Evolutionary conservation across 2,888 invertebrate species (phyloP), one percentile per base, ranked within the genome.

Genomic region (Notocelia uddmanniana): DNA sequence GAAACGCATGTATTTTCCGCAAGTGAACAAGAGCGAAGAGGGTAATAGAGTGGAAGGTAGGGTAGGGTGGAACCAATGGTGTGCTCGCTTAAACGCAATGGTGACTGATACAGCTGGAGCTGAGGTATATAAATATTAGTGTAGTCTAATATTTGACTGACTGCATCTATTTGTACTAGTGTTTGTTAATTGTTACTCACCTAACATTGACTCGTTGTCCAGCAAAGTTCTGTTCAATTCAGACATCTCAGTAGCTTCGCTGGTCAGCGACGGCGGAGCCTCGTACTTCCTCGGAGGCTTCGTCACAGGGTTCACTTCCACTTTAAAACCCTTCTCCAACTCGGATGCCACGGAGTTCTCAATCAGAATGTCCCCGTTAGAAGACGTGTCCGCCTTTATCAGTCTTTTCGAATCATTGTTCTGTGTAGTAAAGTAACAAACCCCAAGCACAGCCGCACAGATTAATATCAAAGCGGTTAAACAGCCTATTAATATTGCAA

Each of bases 281-380:
- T 97, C 97, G 76, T 96, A 96, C 74, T 91, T 95, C 63, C 97
- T 93, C 2, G 97, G 97, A 0, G 97, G 97, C 83, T 97, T 97
- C 74, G 96, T 95, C 21, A 97, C 95, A 0, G 97, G 97, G 90
- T 97, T 97, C 60, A 97, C 96, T 75, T 97, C 97, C 10, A 96
- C 95, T 78, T 97, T 96, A 57, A 97, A 92, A 23, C 96, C 96
- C 84, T 97, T 97, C 83, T 97, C 97, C 85, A 96, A 95, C 84
- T 97, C 97, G 74, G 96, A 95, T 2, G 95, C 94, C 3, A 96
- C 96, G 0, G 96, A 96, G 13, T 95, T 96, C 79, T 96, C 96
- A 74, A 96, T 94, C 80, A 96, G 94, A 15, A 96, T 95, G 64
- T 96, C 95, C 0, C 95, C 96, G 74, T 95, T 96, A 31, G 95